Evolutionary conservation across 2,888 invertebrate genomes (phyloP).

Genomic region (Acheta domesticus): DNA sequence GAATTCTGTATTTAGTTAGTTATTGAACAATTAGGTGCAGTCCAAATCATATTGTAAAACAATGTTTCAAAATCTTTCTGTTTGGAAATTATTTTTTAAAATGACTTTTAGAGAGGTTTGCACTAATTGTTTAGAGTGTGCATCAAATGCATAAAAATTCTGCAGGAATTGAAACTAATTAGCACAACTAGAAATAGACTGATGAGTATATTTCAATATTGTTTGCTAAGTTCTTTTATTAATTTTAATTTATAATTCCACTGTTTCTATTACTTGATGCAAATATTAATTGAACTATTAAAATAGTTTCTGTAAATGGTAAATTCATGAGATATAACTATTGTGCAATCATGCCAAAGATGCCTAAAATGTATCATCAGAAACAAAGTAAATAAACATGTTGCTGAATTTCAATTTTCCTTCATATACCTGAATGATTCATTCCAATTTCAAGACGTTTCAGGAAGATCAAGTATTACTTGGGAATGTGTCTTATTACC

Average conservation of each 20-base stretch:
- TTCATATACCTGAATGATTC: too few species aligned
- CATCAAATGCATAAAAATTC: not conserved
- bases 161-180: not conserved
- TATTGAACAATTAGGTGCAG: too few species aligned
- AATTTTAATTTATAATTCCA: not conserved
- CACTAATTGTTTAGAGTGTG: not conserved
- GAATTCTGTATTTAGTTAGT: too few species aligned
- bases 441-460: too few species aligned
- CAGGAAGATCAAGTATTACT: too few species aligned
- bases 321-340: not conserved
- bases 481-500: too few species aligned
- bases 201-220: not conserved
- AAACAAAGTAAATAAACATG: not conserved
- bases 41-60: too few species aligned
- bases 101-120: not conserved
- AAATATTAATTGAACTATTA: not conserved
- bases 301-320: too few species aligned
- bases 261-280: not conserved
- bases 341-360: slow-evolving; percentile 3
- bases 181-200: not conserved
- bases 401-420: not conserved
- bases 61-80: too few species aligned
- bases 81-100: too few species aligned
- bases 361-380: slow-evolving; percentile 1
- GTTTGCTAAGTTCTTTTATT: not conserved